Evolutionary conservation across 2,797 vertebrate species (phyloP).

Genomic region (Cynodonichthys magdalenae): DNA sequence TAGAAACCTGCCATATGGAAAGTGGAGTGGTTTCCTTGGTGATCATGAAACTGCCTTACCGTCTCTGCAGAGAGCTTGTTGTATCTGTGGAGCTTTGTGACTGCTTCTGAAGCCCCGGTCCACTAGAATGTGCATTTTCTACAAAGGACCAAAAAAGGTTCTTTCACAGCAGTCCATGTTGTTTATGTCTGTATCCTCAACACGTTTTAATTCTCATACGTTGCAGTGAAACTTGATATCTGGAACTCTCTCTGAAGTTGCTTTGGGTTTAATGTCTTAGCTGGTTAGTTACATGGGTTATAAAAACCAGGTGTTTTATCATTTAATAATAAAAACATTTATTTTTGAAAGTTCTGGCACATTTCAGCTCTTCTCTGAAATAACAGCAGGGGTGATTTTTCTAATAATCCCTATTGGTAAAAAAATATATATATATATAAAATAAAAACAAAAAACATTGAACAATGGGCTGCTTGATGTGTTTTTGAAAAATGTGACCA

Average conservation of each 20-base stretch:
- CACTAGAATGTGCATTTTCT: conserved; percentile 82
- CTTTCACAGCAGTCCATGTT: conserved; percentile 88
- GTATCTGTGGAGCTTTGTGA: conserved; percentile 78
- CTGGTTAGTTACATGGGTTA: conserved; percentile 72
- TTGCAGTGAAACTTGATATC: conserved; percentile 83
- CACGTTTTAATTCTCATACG: conserved; percentile 76
- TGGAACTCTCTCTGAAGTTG: conserved; percentile 73
- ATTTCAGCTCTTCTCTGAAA: conserved; percentile 73
- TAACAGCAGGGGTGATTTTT: conserved; percentile 69
- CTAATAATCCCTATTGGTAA: conserved; percentile 67
- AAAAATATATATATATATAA: too few relatives aligned
- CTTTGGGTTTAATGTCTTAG: conserved; percentile 72
- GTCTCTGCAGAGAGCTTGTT: conserved; percentile 80
- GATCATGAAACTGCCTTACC: conserved; percentile 83
- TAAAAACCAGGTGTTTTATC: conserved; percentile 67
- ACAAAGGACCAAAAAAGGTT: conserved; percentile 77
- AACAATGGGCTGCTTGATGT: conserved; percentile 64
- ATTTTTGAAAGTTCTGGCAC: conserved; percentile 78
- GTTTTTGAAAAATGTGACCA: conserved; percentile 66
- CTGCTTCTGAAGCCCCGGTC: conserved; percentile 72
- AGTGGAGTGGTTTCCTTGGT: conserved; percentile 76
- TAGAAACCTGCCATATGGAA: conserved; percentile 77
- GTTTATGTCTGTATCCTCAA: conserved; percentile 83
- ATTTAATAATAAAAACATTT: conserved; percentile 71
- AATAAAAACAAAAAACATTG: conserved; percentile 29